Base-by-base conservation (phyloP, 2,113 vertebrate species). In the Oreocharis arfaki region DNA sequence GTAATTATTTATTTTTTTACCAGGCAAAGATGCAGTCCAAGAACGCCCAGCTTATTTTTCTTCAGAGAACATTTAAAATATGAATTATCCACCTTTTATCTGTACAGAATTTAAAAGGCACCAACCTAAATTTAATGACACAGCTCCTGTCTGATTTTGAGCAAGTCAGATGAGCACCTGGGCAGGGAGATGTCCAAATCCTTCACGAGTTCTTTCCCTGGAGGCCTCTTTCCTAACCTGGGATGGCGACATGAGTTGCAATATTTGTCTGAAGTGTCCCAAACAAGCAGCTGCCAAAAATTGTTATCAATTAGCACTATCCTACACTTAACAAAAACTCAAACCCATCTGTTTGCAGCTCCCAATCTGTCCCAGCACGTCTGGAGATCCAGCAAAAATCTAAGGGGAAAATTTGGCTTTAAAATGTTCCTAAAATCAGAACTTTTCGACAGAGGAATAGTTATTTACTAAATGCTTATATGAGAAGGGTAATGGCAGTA, bases 201-300 rank as follows among this genome's bases (percentile, higher is more conserved):
- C 53, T 24, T 19, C 18, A 2, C 0, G 2, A 79, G 8, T 18
- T 73, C 56, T 32, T 56, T 73, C 67, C 88, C 84, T 27, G 15
- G 37, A 82, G 59, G 19, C 27, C 21, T 82, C 65, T 94, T 90
- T 85, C 88, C 37, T 73, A 96, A 93, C 67, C 32, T 6, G 41
- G 47, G 41, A 11, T 61, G 76, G 68, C 1, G 7, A 73, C 53
- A 46, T 0, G 2, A 13, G 20, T 60, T 57, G 74, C 15, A 70
- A 28, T 18, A 67, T 44, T 89, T 46, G 35, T 42, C 84, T 70
- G 24, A 4, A 42, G 30, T 0, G 21, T 15, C 37, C 35, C 53
- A 32, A 64, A 49, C 39, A 39, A 67, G 28, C 13, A 28, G 57
- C 74, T 77, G 60, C 49, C 83, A 69, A 73, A 80, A 82, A 39